Evolutionary conservation across 2,797 vertebrate species (phyloP).

Genomic region (Sebastes diploproa): DNA sequence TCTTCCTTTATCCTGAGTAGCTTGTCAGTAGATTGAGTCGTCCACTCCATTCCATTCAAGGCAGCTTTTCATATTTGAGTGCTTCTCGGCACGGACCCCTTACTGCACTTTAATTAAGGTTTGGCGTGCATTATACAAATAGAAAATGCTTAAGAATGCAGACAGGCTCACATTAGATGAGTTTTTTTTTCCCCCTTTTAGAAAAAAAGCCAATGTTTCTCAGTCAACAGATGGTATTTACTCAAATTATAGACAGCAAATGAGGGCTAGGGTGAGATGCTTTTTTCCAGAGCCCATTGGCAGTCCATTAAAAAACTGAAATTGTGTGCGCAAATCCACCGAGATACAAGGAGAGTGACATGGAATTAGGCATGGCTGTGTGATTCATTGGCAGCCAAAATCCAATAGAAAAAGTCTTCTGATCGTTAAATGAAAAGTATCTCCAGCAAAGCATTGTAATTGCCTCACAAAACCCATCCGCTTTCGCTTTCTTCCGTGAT

Average conservation of each 20-base stretch:
- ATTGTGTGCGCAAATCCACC: conserved; percentile 39
- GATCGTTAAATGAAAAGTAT: conserved; percentile 54
- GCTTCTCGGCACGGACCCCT: conserved; percentile 47
- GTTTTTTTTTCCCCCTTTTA: background rate
- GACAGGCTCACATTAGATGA: conserved; percentile 47
- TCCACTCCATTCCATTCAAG: conserved; percentile 55
- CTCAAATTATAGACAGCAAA: conserved; percentile 62
- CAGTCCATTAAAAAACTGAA: conserved; percentile 51
- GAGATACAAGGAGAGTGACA: conserved; percentile 53
- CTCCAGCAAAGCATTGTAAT: conserved; percentile 46
- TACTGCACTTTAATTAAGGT: conserved; percentile 70
- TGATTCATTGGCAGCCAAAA: conserved; percentile 52
- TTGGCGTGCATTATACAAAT: conserved; percentile 51
- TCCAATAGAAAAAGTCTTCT: conserved; percentile 40
- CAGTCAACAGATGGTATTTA: conserved; percentile 71
- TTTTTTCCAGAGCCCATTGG: conserved; percentile 52
- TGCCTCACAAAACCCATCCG: conserved; percentile 27
- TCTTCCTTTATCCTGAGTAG: conserved; percentile 43
- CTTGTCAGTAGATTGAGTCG: conserved; percentile 64
- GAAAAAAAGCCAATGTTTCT: conserved; percentile 48
- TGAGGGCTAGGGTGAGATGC: conserved; percentile 35
- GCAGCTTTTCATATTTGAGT: conserved; percentile 59
- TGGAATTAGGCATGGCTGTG: conserved; percentile 32
- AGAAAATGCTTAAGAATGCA: conserved; percentile 55
- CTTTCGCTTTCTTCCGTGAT: conserved; percentile 38